Base-by-base conservation (phyloP, 2,888 invertebrate genomes). In the Caenorhabditis uteleia region DNA sequence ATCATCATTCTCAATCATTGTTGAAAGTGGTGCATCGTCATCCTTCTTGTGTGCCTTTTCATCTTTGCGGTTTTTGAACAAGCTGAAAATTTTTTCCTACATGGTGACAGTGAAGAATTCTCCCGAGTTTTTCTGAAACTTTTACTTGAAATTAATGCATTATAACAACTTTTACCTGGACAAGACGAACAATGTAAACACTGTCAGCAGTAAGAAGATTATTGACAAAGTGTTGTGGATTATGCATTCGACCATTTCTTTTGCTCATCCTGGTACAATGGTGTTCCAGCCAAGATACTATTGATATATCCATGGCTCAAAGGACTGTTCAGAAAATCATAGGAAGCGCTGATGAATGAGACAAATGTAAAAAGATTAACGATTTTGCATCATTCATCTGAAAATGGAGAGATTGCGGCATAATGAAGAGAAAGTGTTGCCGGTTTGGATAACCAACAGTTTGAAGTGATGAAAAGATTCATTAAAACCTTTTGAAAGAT, bases 151-250 rank as follows among this genome's bases (percentile, higher is more conserved):
- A 14, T 33, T 34, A 36, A 47, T n/a, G n/a, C n/a, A n/a, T n/a
- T n/a, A n/a, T n/a, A n/a, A n/a, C n/a, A n/a, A n/a, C n/a, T 21
- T 16, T n/a, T 47, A 77, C 79, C 71, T 79, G 80, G 27, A 82
- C 74, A 31, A 82, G 62, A 10, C 82, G 60, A 5, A 77, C 50
- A n/a, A 82, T 61, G 60, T 82, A 82, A 26, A 82, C 78, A n/a
- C 82, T 82, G 42, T 82, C 82, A 16, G 76, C 57, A 7, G 80
- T 75, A 33, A 82, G 64, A 48, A 71, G 77, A 42, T 68, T 56
- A 20, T 69, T 59, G 26, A 78, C 76, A 55, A 82, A 82, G 31
- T 53, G 34, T 7, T 48, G 49, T 33, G 64, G n/a, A n/a, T n/a
- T n/a, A n/a, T n/a, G n/a, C n/a, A n/a, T n/a, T n/a, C n/a, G n/a